phyloP scores from a whole-genome alignment of 2,113 vertebrate species.

The Tetraodon nigroviridis region DNA sequence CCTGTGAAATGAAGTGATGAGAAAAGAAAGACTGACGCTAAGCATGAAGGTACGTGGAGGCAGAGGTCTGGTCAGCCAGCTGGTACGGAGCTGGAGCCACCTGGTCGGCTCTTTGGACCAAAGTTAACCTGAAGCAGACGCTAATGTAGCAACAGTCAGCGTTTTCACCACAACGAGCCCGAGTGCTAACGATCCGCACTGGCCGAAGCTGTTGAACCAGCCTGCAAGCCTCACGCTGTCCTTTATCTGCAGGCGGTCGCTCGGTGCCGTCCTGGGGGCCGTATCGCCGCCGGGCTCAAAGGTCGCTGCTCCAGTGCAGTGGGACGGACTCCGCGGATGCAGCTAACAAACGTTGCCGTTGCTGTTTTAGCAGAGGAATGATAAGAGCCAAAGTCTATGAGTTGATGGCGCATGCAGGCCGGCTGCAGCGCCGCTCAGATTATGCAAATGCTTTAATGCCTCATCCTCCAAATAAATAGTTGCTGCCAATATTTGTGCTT shows the following conservation, averaged over 20 bases:
- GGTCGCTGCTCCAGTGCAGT: conserved; percentile 20
- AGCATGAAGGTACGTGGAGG: too few species aligned
- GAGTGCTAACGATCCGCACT: too few species aligned
- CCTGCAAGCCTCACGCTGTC: too few species aligned
- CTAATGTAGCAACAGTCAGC: too few species aligned
- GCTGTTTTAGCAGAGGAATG: conserved; percentile 41
- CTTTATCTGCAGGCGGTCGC: conserved; percentile 11
- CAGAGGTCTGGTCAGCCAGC: too few species aligned
- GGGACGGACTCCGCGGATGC: conserved; percentile 21
- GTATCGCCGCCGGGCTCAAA: conserved; percentile 46
- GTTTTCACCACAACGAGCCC: too few species aligned
- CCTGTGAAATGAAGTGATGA: too few species aligned
- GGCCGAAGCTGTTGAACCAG: too few species aligned
- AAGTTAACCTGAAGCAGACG: too few species aligned
- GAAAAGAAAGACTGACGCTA: too few species aligned
- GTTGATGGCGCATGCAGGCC: conserved; percentile 42
- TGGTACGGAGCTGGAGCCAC: too few species aligned
- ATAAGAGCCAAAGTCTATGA: conserved; percentile 54
- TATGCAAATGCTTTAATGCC: conserved; percentile 62
- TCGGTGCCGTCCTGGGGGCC: conserved; percentile 32
- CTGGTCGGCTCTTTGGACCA: too few species aligned
- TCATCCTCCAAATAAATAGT: conserved; percentile 56
- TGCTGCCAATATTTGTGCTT: conserved; percentile 37
- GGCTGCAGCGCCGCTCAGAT: conserved; percentile 51
- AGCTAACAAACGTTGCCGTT: conserved; percentile 42